phyloP scores from a whole-genome alignment of 2,113 vertebrate species.

The Limanda limanda region DNA sequence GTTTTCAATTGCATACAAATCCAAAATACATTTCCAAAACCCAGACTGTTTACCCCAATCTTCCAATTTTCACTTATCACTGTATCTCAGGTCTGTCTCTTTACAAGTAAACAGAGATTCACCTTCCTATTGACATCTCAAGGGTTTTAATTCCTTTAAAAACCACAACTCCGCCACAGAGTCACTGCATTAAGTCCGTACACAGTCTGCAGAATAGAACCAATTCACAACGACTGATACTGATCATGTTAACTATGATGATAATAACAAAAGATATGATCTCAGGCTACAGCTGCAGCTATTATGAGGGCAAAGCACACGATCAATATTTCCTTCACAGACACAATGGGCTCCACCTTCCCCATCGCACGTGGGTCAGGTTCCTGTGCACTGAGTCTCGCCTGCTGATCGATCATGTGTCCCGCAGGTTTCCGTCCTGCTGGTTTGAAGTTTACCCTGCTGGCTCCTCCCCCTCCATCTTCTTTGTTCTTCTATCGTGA shows the following conservation, averaged over 20 bases:
- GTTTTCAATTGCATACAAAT: not conserved
- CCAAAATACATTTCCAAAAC: not conserved
- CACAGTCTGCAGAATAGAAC: not conserved
- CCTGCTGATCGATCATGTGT: constrained; percentile 26
- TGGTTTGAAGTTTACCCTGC: constrained; percentile 1
- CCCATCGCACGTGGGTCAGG: constrained; percentile 29
- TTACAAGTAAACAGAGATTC: not conserved
- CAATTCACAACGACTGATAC: constrained; percentile 5
- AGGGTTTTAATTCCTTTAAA: too few relatives aligned
- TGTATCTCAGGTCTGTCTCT: constrained; percentile 1
- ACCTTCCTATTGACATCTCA: not conserved
- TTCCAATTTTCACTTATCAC: not conserved
- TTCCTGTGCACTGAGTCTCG: constrained; percentile 19
- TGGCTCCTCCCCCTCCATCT: constrained; percentile 20
- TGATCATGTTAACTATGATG: not conserved
- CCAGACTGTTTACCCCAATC: too few relatives aligned
- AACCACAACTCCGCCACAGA: too few relatives aligned
- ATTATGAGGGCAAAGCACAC: not conserved
- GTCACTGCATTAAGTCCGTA: not conserved
- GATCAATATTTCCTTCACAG: constrained; percentile 43
- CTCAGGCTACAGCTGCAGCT: constrained; percentile 16
- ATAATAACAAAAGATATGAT: not conserved
- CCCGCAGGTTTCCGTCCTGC: not conserved
- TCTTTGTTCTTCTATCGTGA: constrained; percentile 1
- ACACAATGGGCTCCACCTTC: not conserved